Percentiles rank a stretch among this genome's conserved stretches.
Conservation (phyloP, 2,113 vertebrate species). For the Gavialis gangeticus region DNA sequence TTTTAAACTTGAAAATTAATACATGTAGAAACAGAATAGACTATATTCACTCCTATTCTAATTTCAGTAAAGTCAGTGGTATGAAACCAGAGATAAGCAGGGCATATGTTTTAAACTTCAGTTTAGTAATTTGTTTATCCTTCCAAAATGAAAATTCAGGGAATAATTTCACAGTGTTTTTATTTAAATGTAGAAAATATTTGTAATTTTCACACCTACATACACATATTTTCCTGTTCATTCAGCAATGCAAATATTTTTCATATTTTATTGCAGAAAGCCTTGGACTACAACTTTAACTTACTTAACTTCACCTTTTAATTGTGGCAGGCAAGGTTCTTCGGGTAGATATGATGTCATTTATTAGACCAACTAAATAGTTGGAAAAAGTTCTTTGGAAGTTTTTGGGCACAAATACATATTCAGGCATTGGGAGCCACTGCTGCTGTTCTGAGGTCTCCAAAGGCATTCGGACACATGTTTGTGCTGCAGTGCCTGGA, state of each 20-base stretch:
- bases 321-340: no score
- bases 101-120: neutral
- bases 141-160: neutral
- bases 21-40: neutral
- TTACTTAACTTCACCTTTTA: neutral
- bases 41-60: no score
- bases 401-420: no score
- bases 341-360: no score
- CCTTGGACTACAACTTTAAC: conserved; percentile 27
- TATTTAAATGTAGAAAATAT: conserved; percentile 36
- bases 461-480: no score
- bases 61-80: neutral
- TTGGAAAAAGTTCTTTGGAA: no score
- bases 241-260: conserved; percentile 61
- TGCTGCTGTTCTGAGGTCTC: no score
- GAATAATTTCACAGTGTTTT: neutral
- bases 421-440: no score
- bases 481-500: no score
- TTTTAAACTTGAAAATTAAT: neutral
- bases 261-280: neutral
- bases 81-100: neutral
- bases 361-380: no score
- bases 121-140: neutral
- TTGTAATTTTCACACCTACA: neutral
- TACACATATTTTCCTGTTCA: conserved; percentile 39